A percentile compares a stretch with the other conserved stretches of the same genome.
Evolutionary conservation across 2,888 invertebrate species (phyloP).

Genomic region (Hybos culiciformis): DNA sequence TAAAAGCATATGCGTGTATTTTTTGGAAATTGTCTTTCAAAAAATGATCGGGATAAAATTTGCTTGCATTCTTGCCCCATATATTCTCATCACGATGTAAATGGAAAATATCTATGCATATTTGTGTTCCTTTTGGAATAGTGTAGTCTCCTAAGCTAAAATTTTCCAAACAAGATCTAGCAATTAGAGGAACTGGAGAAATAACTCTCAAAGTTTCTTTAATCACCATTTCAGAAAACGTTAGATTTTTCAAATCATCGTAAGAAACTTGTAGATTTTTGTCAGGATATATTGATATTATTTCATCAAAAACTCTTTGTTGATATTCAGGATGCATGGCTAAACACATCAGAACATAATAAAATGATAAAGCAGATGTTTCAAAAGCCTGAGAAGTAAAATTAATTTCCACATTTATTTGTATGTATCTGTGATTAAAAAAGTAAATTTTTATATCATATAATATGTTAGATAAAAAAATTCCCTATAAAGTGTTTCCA

Average conservation of each 20-base stretch:
- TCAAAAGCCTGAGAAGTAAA: conserved; percentile 14
- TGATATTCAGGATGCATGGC: conserved; percentile 29
- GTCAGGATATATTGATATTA: conserved; percentile 19
- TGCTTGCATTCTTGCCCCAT: conserved; percentile 30
- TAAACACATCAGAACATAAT: conserved; percentile 26
- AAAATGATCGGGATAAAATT: conserved; percentile 31
- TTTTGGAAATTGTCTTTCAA: conserved; percentile 11
- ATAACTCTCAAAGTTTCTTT: conserved; percentile 30
- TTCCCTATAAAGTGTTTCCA: no score
- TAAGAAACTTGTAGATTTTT: conserved; percentile 21
- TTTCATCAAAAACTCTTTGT: conserved; percentile 24
- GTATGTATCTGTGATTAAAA: no score
- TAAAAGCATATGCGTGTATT: conserved; percentile 26
- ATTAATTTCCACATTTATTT: no score
- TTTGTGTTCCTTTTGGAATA: conserved; percentile 26
- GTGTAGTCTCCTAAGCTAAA: conserved; percentile 22
- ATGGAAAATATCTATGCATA: conserved; percentile 27
- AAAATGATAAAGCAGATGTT: conserved; percentile 29
- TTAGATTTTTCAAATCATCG: conserved; percentile 24
- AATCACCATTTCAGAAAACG: conserved; percentile 27
- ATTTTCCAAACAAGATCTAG: conserved; percentile 22
- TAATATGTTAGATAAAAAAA: no score
- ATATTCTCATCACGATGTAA: conserved; percentile 27
- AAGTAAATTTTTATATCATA: no score
- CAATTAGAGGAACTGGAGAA: conserved; percentile 27